Evolutionary conservation across 1,140 invertebrate species (phyloP).

Genomic region (Zaprionus vittiger): DNA sequence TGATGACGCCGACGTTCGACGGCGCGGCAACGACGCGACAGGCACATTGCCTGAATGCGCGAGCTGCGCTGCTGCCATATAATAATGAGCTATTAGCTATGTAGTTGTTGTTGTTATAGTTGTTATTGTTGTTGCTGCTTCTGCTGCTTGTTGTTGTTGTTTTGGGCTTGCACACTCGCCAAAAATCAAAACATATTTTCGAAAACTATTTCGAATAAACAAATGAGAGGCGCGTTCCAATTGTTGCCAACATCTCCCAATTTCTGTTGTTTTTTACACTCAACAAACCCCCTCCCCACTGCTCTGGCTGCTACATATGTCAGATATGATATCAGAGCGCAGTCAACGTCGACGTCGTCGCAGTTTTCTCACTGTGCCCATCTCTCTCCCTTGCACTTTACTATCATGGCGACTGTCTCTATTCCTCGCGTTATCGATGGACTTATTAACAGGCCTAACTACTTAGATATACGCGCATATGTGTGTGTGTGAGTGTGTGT

Average conservation of each 20-base stretch:
- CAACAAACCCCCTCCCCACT: neutral
- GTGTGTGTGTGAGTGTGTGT: slow-evolving; percentile 14
- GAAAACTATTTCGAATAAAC: slow-evolving; percentile 33
- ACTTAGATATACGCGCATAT: slow-evolving; percentile 25
- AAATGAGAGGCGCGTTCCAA: slow-evolving; percentile 16
- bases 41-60: slow-evolving; percentile 25
- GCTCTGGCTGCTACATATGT: neutral
- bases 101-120: neutral
- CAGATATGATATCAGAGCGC: slow-evolving; percentile 66
- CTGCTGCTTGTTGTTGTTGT: slow-evolving; percentile 9
- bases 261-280: slow-evolving; percentile 16
- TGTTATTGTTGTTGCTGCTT: slow-evolving; percentile 10
- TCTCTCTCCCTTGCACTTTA: no score
- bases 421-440: slow-evolving; percentile 43
- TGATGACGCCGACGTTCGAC: slow-evolving; percentile 31
- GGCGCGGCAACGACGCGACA: slow-evolving; percentile 19
- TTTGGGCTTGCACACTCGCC: slow-evolving; percentile 29
- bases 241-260: slow-evolving; percentile 1
- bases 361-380: neutral
- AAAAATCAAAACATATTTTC: slow-evolving; percentile 49
- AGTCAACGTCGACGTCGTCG: slow-evolving; percentile 30
- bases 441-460: slow-evolving; percentile 52
- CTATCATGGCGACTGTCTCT: neutral
- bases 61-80: slow-evolving; percentile 25
- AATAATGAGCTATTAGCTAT: slow-evolving; percentile 53